Base-by-base conservation (phyloP, 2,113 vertebrate species). In the Urocynchramus pylzowi region DNA sequence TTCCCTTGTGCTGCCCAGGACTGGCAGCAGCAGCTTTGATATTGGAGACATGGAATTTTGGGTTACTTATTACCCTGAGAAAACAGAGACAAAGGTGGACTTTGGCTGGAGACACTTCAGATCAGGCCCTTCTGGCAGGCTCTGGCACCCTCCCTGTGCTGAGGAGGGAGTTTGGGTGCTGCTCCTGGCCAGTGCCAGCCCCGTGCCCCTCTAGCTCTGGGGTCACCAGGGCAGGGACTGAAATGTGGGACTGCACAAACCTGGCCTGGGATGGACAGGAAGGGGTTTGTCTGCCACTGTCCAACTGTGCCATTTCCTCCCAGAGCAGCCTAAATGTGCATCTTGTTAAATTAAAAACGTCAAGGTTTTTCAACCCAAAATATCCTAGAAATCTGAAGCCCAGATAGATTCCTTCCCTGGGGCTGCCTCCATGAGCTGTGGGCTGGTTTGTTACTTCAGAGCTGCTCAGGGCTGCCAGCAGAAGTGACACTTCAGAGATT, bases 161-260 rank as follows among this genome's bases (percentile, higher is more conserved):
- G 3, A 49, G 52, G 30, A n/a, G 65, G 42, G n/a, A 63, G 30
- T 47, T 16, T 70, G 35, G 45, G 54, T 13, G 31, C 4, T 73
- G 33, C 10, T 74, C n/a, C 73, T 81, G 73, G 31, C 27, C 65
- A 20, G 20, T 10, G 4, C 13, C 60, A 91, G 12, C 74, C 54
- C 50, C 6, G 41, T n/a, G 50, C 10, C 42, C 45, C 9, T 16
- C 27, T 63, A 13, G 3, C 69, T 1, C 0, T 2, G 14, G 61
- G 35, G 35, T 33, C 65, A 63, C 41, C 64, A 13, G 68, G 84
- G 45, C 67, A 69, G 69, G 33, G 15, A 24, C 60, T 44, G 60
- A 68, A 4, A 57, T 0, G 0, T 2, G 10, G 44, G 27, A 47
- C 44, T 0, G 0, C 2, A 7, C 37, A n/a, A 64, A 22, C 22